phyloP scores from a whole-genome alignment of 2,113 vertebrate genomes.

The Brachirus orientalis region DNA sequence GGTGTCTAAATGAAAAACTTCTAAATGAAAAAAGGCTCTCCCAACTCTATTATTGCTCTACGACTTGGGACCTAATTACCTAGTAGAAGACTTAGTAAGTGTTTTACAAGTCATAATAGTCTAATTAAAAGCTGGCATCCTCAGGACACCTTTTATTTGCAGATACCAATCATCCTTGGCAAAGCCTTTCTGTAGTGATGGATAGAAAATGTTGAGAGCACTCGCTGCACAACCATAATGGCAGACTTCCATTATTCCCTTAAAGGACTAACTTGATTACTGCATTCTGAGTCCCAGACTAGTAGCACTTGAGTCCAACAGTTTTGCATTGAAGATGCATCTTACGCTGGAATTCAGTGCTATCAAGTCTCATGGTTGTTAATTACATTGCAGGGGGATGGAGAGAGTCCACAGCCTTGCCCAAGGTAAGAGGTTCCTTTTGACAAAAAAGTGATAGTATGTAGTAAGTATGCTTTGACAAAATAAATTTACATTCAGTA shows the following conservation, averaged over 20 bases:
- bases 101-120: background rate
- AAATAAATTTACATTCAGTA: background rate
- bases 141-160: no score
- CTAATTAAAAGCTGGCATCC: constrained; percentile 28
- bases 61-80: background rate
- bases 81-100: background rate
- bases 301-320: constrained; percentile 5
- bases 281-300: constrained; percentile 12
- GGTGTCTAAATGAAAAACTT: background rate
- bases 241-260: constrained; percentile 15
- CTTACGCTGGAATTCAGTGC: background rate
- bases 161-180: constrained; percentile 5
- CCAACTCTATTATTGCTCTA: background rate
- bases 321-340: background rate
- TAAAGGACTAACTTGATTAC: constrained; percentile 30
- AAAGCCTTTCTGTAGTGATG: background rate
- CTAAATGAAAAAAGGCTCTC: no score
- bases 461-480: no score
- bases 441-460: background rate
- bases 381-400: constrained; percentile 76
- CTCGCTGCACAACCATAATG: background rate
- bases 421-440: constrained; percentile 62
- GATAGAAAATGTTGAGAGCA: constrained; percentile 9
- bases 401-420: constrained; percentile 78
- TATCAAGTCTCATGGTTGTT: constrained; percentile 22